Evolutionary conservation across 2,888 invertebrate species (phyloP).

Genomic region (Oligia fasciuncula): DNA sequence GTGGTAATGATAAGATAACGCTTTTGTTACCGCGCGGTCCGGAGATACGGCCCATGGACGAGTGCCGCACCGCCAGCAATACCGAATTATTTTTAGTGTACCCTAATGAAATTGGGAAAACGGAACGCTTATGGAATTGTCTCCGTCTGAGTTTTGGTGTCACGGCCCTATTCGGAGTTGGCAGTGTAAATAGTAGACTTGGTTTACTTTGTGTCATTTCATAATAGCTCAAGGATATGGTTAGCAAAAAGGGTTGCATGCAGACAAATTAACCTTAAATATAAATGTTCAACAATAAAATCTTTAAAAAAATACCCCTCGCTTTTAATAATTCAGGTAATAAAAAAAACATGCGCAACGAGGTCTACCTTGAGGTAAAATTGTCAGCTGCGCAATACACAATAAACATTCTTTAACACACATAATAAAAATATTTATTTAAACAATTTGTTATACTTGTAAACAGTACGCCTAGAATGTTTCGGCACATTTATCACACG

Average conservation of each 20-base stretch:
- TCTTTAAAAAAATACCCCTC: slow-evolving; percentile 19
- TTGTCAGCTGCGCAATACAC: slow-evolving; percentile 56
- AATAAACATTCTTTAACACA: slow-evolving; percentile 55
- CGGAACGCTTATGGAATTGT: slow-evolving; percentile 60
- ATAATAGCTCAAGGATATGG: not conserved
- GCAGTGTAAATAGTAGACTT: not conserved
- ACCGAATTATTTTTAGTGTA: slow-evolving; percentile 66
- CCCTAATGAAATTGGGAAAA: slow-evolving; percentile 63
- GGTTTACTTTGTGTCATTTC: not conserved
- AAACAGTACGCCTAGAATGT: slow-evolving; percentile 59
- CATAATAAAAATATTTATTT: slow-evolving; percentile 59
- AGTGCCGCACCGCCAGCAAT: slow-evolving; percentile 62
- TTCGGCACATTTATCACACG: slow-evolving; percentile 60
- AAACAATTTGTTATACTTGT: slow-evolving; percentile 59
- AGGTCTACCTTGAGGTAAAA: slow-evolving; percentile 50
- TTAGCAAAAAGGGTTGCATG: not conserved
- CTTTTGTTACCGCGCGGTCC: slow-evolving; percentile 80
- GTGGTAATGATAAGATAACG: slow-evolving; percentile 87
- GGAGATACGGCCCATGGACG: slow-evolving; percentile 82
- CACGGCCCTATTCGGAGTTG: slow-evolving; percentile 31
- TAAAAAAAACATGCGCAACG: slow-evolving; percentile 49
- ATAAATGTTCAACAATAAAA: slow-evolving; percentile 36
- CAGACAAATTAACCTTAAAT: slow-evolving; percentile 32
- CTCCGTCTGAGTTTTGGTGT: slow-evolving; percentile 42
- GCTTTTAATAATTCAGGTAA: slow-evolving; percentile 17